Evolutionary conservation across 2,888 invertebrate species (phyloP).

Genomic region (Cerastoderma edule): DNA sequence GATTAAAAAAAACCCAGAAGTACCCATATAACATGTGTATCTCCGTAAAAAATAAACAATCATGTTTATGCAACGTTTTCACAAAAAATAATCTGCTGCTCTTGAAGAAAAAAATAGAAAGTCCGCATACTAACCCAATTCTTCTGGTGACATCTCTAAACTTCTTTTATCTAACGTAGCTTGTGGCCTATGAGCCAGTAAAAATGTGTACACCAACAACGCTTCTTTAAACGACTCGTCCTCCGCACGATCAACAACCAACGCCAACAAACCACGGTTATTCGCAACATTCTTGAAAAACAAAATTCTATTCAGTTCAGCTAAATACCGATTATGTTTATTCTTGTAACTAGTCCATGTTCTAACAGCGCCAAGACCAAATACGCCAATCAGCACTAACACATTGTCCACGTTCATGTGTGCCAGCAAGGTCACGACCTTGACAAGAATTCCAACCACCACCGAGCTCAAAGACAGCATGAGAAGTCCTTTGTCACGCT

Average conservation of each 20-base stretch:
- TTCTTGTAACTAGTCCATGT: constrained; percentile 77
- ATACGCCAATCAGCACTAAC: constrained; percentile 71
- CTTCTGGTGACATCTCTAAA: constrained; percentile 50
- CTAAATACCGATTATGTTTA: constrained; percentile 76
- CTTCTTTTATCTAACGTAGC: constrained; percentile 51
- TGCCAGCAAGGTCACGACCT: constrained; percentile 76
- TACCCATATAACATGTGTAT: too few species aligned
- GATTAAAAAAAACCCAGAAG: too few species aligned
- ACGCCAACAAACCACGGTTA: constrained; percentile 80
- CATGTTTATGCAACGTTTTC: too few species aligned
- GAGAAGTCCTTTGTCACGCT: constrained; percentile 74
- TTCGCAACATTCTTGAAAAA: constrained; percentile 83
- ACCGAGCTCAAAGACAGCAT: constrained; percentile 67
- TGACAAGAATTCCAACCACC: constrained; percentile 72
- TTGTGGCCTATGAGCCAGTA: constrained; percentile 74
- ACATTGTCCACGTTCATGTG: constrained; percentile 74
- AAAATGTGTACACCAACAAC: constrained; percentile 79
- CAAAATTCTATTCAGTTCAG: constrained; percentile 76
- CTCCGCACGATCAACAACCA: constrained; percentile 82
- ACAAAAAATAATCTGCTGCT: too few species aligned
- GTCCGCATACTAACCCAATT: constrained; percentile 55
- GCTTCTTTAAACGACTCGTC: constrained; percentile 83
- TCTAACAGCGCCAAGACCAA: constrained; percentile 68
- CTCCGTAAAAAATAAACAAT: too few species aligned
- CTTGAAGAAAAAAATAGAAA: too few species aligned